These are phyloP conservation scores for Trichechus manatus DNA, from an alignment of 2,113 vertebrate species.

Conservation along the genomic window DNA sequence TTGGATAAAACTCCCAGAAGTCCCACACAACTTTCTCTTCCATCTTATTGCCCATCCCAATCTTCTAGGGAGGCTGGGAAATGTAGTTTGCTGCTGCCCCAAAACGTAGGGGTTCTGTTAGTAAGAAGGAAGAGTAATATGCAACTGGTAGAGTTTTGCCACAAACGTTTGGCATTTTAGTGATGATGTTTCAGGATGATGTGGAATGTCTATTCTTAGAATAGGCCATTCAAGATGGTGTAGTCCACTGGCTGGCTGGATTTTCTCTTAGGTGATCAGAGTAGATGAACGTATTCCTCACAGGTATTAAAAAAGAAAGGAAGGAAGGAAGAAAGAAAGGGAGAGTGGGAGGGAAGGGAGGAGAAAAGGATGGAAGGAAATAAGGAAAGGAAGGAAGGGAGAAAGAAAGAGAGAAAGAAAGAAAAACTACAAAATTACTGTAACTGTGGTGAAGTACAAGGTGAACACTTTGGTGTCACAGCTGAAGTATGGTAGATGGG, in stretches of 20 bases:
- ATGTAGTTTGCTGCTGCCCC: not conserved
- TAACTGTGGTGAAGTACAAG: not conserved
- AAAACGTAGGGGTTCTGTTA: not conserved
- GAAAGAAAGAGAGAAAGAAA: not conserved
- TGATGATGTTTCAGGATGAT: not conserved
- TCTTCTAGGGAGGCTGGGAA: not conserved
- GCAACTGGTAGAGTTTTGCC: not conserved
- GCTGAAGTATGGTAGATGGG: not conserved
- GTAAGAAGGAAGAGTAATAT: not conserved
- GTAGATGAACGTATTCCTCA: not conserved
- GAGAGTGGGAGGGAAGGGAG: not conserved
- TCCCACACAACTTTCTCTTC: not conserved
- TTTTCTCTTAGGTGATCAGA: not conserved
- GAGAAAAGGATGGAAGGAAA: not conserved
- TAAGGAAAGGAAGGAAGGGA: not conserved
- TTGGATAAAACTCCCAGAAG: not conserved
- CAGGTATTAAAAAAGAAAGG: not conserved
- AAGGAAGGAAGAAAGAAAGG: not conserved
- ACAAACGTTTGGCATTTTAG: not conserved
- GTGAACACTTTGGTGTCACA: not conserved
- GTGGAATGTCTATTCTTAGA: not conserved
- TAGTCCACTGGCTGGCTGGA: not conserved
- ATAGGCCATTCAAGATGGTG: not conserved
- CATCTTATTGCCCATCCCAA: not conserved
- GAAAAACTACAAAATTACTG: not conserved